Evolutionary conservation across 2,113 vertebrate genomes (phyloP), one percentile per base, ranked within the genome.

Genomic region (Cisticola juncidis): DNA sequence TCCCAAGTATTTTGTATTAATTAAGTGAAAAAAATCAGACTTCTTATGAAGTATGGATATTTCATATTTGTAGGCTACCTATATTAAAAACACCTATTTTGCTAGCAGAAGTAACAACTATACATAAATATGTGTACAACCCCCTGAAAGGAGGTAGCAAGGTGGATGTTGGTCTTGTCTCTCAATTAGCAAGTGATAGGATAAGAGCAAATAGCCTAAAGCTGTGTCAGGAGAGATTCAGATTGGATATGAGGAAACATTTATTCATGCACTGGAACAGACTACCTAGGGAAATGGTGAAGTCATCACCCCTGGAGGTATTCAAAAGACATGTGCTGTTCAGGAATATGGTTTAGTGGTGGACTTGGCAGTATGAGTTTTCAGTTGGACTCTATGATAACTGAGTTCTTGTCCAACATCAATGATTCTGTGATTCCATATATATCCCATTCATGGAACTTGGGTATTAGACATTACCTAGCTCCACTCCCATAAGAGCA

Each of bases 311-410:
- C 16, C 51, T 29, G 64, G 31, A 64, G 24, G 5, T 45, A 14
- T 42, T 90, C 62, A 36, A 40, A 56, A 60, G 38, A n/a, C 2
- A 9, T 25, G 24, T 50, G 56, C 19, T 2, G 2, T 56, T 74
- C 20, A 22, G 22, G 23, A 8, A 22, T 35, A 12, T 57, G n/a
- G 24, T 86, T 77, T 77, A 53, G 20, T 48, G 11, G 28, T 81
- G 28, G 31, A n/a, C n/a, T 84, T 90, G 45, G 40, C 45, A 35
- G 20, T 21, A 11, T 17, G 42, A 14, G 15, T 64, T 68, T 74
- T 28, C 2, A 3, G 11, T 36, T 61, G 47, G 23, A 40, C 28
- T 73, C 1, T 1, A 6, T 48, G 51, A 23, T 77, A 6, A 0
- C 23, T 12, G 61, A 23, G 17, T 53, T 53, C 45, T 90, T 56